Evolutionary conservation across 2,113 vertebrate genomes (phyloP).

Genomic region (Salvelinus sp.): DNA sequence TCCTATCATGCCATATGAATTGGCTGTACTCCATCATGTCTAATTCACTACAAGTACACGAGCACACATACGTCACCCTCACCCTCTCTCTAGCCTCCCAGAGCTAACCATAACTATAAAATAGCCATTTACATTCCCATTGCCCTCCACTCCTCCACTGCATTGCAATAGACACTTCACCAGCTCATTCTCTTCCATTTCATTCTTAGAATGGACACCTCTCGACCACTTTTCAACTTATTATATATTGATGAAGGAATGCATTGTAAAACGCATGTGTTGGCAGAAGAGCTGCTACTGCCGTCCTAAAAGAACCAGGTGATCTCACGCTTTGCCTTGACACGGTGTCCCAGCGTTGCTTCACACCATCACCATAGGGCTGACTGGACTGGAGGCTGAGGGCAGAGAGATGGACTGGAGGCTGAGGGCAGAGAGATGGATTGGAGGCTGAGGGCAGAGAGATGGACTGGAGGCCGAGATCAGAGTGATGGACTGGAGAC

Average conservation of each 20-base stretch:
- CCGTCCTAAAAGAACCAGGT: background rate
- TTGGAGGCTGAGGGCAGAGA: background rate
- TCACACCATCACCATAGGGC: background rate
- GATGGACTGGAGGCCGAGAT: background rate
- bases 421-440: background rate
- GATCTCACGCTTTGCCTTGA: background rate
- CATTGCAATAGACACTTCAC: background rate
- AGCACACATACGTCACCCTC: background rate
- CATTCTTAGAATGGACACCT: background rate
- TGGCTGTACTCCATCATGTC: background rate
- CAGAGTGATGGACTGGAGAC: background rate
- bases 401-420: background rate
- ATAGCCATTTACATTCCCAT: background rate
- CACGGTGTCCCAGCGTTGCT: background rate
- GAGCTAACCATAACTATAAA: constrained; percentile 2
- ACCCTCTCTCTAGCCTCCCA: background rate
- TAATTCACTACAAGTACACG: background rate
- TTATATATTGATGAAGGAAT: background rate
- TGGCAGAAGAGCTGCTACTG: background rate
- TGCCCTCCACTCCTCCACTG: background rate
- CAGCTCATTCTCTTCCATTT: background rate
- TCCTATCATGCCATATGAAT: constrained; percentile 4
- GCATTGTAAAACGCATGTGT: background rate
- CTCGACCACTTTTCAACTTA: background rate
- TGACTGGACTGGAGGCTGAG: background rate